Base-by-base conservation (phyloP, 2,797 vertebrate genomes). In the Aythya fuligula region DNA sequence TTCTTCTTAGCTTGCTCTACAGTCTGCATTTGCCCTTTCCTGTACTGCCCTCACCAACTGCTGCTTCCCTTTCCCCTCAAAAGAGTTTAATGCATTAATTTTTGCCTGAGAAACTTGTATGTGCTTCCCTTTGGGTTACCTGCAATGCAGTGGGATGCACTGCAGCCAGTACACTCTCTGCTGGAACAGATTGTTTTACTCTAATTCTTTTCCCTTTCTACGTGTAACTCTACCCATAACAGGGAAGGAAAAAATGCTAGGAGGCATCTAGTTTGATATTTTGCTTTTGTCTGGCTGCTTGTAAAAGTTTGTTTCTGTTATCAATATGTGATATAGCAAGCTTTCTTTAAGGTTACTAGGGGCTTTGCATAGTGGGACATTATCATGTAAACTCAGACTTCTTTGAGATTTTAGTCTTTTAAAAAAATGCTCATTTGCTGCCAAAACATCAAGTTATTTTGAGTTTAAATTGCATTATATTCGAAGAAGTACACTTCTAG, bases 171-270 rank as follows among this genome's bases (percentile, higher is more conserved):
- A 41, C 32, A 71, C 77, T 84, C 74, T 71, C 43, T 93, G 58
- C 17, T 84, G 45, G 62, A 86, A 92, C 7, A 61, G 28, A 62
- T 61, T 51, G 49, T 56, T 93, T 89, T 47, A 89, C 36, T 54
- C 13, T 45, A 89, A 87, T 77, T 70, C n/a, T 89, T 91, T 93
- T 77, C 41, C 39, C 34, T 73, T 94, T 74, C 53, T 77, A 87
- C 83, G 32, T 67, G 54, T 47, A 82, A n/a, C 28, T 85, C 24
- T 90, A 75, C 13, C 28, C 24, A 47, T 61, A 91, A 3, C 38
- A 65, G 47, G 41, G 36, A 90, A 79, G 30, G 30, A 89, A 85
- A 94, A 93, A 69, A 22, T 75, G 25, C 78, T 81, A 60, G 34
- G n/a, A 91, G 88, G 43, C n/a, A 73, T 51, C 32, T 75, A 82